phyloP scores from a whole-genome alignment of 2,113 vertebrate species.

The Prochilodus magdalenae region DNA sequence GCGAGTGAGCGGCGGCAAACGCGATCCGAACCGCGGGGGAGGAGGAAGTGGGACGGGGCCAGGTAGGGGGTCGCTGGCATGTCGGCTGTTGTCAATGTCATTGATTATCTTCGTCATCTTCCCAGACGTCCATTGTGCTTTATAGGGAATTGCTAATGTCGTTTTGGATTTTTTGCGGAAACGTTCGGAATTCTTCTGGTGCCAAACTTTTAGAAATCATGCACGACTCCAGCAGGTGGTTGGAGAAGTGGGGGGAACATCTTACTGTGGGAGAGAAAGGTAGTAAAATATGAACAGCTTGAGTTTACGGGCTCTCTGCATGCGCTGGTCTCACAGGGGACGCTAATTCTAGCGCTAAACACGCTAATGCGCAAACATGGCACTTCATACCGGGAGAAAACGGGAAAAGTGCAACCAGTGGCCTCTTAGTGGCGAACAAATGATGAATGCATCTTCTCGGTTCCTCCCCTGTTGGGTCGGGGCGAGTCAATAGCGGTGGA shows the following conservation, averaged over 20 bases:
- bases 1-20: slow-evolving; percentile 79
- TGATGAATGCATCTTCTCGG: slow-evolving; percentile 77
- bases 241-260: slow-evolving; percentile 39
- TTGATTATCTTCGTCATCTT: slow-evolving; percentile 61
- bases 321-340: slow-evolving; percentile 71
- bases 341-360: slow-evolving; percentile 71
- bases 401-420: slow-evolving; percentile 81
- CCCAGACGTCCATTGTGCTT: slow-evolving; percentile 50
- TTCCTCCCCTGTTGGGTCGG: slow-evolving; percentile 68
- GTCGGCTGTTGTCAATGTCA: slow-evolving; percentile 62
- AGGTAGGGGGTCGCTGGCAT: slow-evolving; percentile 85
- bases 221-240: slow-evolving; percentile 78
- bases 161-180: neutral
- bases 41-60: slow-evolving; percentile 82
- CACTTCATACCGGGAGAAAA: slow-evolving; percentile 81
- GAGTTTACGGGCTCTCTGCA: slow-evolving; percentile 75
- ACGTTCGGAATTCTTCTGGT: slow-evolving; percentile 20
- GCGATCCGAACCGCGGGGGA: slow-evolving; percentile 86
- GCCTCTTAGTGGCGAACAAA: slow-evolving; percentile 87
- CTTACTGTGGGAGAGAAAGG: neutral
- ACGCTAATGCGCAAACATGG: slow-evolving; percentile 87
- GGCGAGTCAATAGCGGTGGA: slow-evolving; percentile 61
- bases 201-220: slow-evolving; percentile 59
- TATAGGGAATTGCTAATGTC: neutral
- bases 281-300: slow-evolving; percentile 22